Conservation (phyloP, 2,113 vertebrate genomes). For the Zosterops pallidus region DNA sequence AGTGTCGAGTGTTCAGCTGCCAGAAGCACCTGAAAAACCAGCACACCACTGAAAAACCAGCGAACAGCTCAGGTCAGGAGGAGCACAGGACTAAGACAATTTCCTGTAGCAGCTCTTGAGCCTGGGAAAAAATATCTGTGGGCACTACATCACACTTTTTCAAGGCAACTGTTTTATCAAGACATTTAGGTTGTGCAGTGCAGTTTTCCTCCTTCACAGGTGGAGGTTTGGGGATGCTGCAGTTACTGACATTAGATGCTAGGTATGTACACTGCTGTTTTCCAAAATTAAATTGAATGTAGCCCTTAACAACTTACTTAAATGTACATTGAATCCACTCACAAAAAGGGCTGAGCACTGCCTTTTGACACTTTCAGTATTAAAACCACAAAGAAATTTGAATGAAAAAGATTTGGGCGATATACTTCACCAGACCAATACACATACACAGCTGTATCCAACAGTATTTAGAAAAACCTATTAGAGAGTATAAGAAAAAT, state of each 20-base stretch:
- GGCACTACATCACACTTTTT: neutral
- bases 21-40: neutral
- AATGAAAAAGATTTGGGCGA: neutral
- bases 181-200: neutral
- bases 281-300: neutral
- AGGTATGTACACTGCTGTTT: accelerated
- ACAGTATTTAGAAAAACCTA: neutral
- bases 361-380: neutral
- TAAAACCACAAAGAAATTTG: neutral
- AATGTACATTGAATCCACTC: neutral
- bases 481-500: neutral
- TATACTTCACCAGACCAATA: neutral
- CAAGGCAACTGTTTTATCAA: neutral
- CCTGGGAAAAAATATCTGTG: neutral
- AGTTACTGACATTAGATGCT: neutral
- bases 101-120: neutral
- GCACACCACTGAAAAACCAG: neutral
- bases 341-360: neutral
- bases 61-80: neutral
- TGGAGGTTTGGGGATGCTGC: neutral
- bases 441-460: neutral
- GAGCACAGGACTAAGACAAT: neutral
- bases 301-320: neutral
- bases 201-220: neutral
- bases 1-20: neutral